Base-by-base conservation (phyloP, 2,797 vertebrate genomes). In the Lithobates pipiens region DNA sequence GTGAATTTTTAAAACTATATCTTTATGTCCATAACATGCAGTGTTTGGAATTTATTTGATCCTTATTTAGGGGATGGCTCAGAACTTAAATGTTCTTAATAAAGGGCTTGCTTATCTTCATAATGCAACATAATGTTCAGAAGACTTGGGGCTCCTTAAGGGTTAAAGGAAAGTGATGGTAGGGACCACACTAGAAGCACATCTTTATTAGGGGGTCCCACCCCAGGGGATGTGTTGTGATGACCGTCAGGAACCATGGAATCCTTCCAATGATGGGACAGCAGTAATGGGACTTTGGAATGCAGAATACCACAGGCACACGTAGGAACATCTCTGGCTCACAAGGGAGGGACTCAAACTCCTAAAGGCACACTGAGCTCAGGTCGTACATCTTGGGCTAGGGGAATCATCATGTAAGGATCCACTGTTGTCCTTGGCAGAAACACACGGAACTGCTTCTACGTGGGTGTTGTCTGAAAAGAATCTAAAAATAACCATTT, bases 401-500 rank as follows among this genome's bases (percentile, higher is more conserved):
- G 29, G 77, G 79, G 50, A 63, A 25, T 16, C 79, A 77, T 84
- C 78, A 65, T 76, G 72, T 44, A 69, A 81, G 36, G 78, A 76
- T 86, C 85, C 85, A 74, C 21, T 82, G 77, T 74, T 29, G 68
- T 44, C 70, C n/a, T 81, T 75, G 78, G 71, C 84, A 76, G 69
- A 69, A 84, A 63, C 11, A 57, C 65, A 68, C 50, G 65, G 61
- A 67, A 63, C 57, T 78, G 27, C 61, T 73, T 75, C 11, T 11
- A 85, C 50, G 44, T 23, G 36, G 32, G 21, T 21, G 39, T 77
- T 32, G 65, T 83, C 88, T 88, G 87, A 70, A 89, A 88, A 79
- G 80, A 79, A 86, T 84, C 88, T 88, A 88, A 79, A 85, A 76
- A 79, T 80, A 80, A 21, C n/a, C 42, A 69, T 86, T 82, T 82